phyloP scores from a whole-genome alignment of 2,888 invertebrate genomes.

The Chesias legatella region DNA sequence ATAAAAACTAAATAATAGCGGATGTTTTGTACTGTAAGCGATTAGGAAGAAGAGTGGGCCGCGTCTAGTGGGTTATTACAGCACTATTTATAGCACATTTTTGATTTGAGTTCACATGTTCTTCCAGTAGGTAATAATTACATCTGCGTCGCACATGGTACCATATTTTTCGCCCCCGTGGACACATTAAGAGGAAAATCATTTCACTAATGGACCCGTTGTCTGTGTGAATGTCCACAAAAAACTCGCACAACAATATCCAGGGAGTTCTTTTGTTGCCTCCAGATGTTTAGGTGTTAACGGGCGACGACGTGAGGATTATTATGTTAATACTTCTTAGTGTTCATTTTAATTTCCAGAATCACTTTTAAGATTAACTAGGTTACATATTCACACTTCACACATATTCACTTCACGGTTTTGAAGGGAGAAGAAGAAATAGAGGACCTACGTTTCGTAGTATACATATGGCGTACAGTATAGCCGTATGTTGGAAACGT shows the following conservation, averaged over 20 bases:
- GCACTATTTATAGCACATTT: too few species aligned
- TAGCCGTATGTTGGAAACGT: too few species aligned
- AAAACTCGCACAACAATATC: slow-evolving; percentile 38
- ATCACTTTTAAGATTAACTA: too few species aligned
- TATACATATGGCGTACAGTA: too few species aligned
- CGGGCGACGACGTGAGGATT: slow-evolving; percentile 34
- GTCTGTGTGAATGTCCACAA: slow-evolving; percentile 46
- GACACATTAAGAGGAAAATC: slow-evolving; percentile 68
- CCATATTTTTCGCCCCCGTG: slow-evolving; percentile 52
- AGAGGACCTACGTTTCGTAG: too few species aligned
- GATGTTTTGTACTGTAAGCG: too few species aligned
- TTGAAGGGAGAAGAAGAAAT: too few species aligned
- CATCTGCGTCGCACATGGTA: slow-evolving; percentile 36
- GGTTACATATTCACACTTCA: too few species aligned
- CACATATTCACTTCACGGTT: too few species aligned
- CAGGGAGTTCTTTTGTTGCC: slow-evolving; percentile 41
- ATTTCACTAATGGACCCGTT: slow-evolving; percentile 68
- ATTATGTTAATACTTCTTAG: slow-evolving; percentile 24
- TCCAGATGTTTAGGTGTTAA: slow-evolving; percentile 45
- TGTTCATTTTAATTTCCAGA: neutral
- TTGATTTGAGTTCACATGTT: neutral
- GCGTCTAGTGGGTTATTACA: too few species aligned
- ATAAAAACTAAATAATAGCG: too few species aligned
- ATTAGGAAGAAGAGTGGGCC: too few species aligned
- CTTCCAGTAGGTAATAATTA: slow-evolving; percentile 32